These are phyloP conservation scores for Montipora cactus DNA, from an alignment of 64 coral and sea anemone genomes.

Conservation along the genomic window DNA sequence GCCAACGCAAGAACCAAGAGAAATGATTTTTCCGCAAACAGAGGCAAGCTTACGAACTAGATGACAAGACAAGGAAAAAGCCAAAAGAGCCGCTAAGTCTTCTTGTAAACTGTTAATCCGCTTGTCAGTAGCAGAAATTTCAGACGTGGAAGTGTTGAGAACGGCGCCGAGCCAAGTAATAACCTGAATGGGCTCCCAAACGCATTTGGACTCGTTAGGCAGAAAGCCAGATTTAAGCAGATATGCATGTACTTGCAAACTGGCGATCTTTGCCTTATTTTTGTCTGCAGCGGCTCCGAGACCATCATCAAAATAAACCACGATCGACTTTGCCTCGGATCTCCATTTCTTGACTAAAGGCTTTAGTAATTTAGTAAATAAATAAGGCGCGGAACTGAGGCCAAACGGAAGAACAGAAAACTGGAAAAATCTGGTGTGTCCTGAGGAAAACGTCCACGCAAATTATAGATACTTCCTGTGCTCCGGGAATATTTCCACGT, in stretches of 20 bases:
- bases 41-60: too few species aligned
- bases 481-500: slow-evolving; percentile 53
- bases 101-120: too few species aligned
- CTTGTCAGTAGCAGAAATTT: too few species aligned
- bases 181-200: slow-evolving; percentile 55
- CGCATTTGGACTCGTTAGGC: slow-evolving; percentile 47
- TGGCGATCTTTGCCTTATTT: neutral
- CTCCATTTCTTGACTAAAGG: slow-evolving; percentile 22
- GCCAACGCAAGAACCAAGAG: too few species aligned
- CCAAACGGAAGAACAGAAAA: too few species aligned
- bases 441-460: too few species aligned
- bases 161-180: slow-evolving; percentile 19
- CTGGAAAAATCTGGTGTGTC: too few species aligned
- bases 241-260: slow-evolving; percentile 9
- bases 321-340: slow-evolving; percentile 1
- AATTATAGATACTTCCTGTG: slow-evolving; percentile 53
- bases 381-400: too few species aligned
- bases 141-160: too few species aligned
- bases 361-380: neutral
- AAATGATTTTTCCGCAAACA: too few species aligned
- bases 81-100: too few species aligned
- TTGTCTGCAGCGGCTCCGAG: neutral
- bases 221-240: slow-evolving; percentile 64
- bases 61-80: too few species aligned
- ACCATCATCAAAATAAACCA: slow-evolving; percentile 10